phyloP scores from a whole-genome alignment of 1,140 invertebrate genomes.

The Zaprionus africanus region DNA sequence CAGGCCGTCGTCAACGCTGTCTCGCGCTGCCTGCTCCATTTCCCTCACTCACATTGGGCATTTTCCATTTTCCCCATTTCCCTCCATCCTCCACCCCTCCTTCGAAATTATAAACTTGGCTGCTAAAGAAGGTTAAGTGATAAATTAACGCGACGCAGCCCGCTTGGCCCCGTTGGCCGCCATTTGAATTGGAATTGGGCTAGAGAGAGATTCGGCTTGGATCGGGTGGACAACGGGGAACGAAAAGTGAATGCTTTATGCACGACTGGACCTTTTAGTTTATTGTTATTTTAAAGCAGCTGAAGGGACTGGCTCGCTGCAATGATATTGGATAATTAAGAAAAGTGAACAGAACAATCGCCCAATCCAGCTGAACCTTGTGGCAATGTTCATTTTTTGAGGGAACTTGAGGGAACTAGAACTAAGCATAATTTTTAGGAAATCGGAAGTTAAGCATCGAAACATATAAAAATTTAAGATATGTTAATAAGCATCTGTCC shows the following conservation, averaged over 20 bases:
- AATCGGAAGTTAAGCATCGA: too few species aligned
- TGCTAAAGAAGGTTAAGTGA: conserved; percentile 81
- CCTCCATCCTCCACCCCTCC: neutral
- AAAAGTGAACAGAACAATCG: conserved; percentile 24
- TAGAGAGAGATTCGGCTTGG: neutral
- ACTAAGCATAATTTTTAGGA: too few species aligned
- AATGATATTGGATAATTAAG: conserved; percentile 33
- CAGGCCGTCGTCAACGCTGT: conserved; percentile 42
- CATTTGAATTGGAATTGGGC: conserved; percentile 36
- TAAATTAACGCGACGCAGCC: conserved; percentile 71
- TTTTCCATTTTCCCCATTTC: neutral
- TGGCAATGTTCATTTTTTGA: neutral
- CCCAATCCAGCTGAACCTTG: conserved; percentile 12
- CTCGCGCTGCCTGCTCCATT: conserved; percentile 43
- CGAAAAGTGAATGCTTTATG: conserved; percentile 70
- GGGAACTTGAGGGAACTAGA: too few species aligned
- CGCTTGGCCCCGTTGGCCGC: conserved; percentile 33
- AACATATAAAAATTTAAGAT: too few species aligned
- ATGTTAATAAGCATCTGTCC: too few species aligned
- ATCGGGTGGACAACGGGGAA: neutral
- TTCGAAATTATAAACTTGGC: conserved; percentile 80
- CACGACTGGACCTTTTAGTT: conserved; percentile 78
- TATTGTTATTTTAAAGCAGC: conserved; percentile 73
- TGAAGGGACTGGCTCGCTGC: conserved; percentile 1
- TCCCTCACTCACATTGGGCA: conserved; percentile 13